Evolutionary conservation across 2,797 vertebrate genomes (phyloP), one percentile per base, ranked within the genome.

Genomic region (Sternarchorhynchus goeldii): DNA sequence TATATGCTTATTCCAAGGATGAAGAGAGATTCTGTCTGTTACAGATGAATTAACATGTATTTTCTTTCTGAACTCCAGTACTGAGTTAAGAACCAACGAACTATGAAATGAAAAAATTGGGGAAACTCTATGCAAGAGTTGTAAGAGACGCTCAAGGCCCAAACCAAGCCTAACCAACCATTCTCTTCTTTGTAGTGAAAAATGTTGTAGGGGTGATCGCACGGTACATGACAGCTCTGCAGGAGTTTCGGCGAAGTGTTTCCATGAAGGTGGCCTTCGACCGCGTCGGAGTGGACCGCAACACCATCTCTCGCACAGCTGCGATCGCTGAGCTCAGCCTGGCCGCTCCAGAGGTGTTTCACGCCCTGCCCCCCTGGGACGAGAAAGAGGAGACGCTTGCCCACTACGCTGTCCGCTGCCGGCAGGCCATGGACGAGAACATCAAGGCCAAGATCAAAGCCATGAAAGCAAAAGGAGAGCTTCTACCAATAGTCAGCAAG

Each of bases 221-320:
- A 0, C 86, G 91, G 64, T 91, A 91, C 79, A 90, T 90, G 89
- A 86, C 89, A 0, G 88, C 89, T 16, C 89, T 92, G 8, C 86
- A 92, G 75, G 90, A 91, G 71, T 92, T 90, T 21, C 85, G 85
- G 3, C 81, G 86, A 25, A 89, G 90, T 0, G 89, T 91, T 12
- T 92, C 91, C 73, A 91, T 92, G 91, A 91, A 90, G 75, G 91
- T 91, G 75, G 89, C 91, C 57, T 92, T 92, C 1, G 91, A 92
- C 82, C 85, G 91, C 3, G 89, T 91, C 0, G 90, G 90, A 0
- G 90, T 92, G 36, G 91, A 91, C 80, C 87, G 90, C 3, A 92
- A 92, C 82, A 92, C 90, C 1, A 92, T 91, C 82, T 91, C 89
- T 50, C 85, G 89, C 1, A 91, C 89, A 0, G 89, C 89, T 0